A percentile compares a stretch with the other conserved stretches of the same genome.
Conservation (phyloP, 2,888 invertebrate species). For the Hirtodrosophila duncani region DNA sequence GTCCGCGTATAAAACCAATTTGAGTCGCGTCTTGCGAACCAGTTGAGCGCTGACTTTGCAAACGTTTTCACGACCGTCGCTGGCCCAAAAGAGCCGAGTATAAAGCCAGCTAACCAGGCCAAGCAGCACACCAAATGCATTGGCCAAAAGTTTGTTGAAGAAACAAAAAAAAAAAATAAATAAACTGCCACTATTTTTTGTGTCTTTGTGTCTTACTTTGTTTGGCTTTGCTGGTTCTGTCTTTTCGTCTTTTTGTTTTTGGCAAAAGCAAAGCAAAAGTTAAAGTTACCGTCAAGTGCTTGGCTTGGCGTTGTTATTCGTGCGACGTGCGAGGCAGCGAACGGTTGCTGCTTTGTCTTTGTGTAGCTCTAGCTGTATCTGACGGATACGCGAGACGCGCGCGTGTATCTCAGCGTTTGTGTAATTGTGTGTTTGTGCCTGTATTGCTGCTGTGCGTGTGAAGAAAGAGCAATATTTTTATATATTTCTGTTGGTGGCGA, state of each 20-base stretch:
- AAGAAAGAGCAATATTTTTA: slow-evolving; percentile 68
- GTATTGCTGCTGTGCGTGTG: slow-evolving; percentile 45
- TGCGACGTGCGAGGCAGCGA: slow-evolving; percentile 66
- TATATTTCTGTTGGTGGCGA: slow-evolving; percentile 38
- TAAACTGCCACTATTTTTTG: slow-evolving; percentile 7
- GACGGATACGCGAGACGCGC: slow-evolving; percentile 56
- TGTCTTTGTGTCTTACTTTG: no score
- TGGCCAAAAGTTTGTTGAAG: slow-evolving; percentile 37
- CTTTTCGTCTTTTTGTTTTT: slow-evolving; percentile 18
- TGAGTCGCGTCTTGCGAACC: slow-evolving; percentile 58
- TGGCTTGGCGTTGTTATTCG: slow-evolving; percentile 58
- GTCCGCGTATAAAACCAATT: slow-evolving; percentile 65
- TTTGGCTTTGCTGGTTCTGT: slow-evolving; percentile 11
- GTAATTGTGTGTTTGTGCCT: slow-evolving; percentile 8
- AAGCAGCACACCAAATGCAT: slow-evolving; percentile 59
- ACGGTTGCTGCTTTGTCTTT: slow-evolving; percentile 67
- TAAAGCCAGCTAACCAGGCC: slow-evolving; percentile 35
- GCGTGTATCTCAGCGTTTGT: slow-evolving; percentile 11
- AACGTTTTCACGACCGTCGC: slow-evolving; percentile 51
- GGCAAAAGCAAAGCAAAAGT: slow-evolving; percentile 10
- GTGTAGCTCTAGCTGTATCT: slow-evolving; percentile 41
- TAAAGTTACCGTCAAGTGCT: slow-evolving; percentile 59
- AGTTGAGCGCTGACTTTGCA: slow-evolving; percentile 70
- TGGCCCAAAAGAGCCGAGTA: slow-evolving; percentile 9
- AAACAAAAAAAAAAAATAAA: slow-evolving; percentile 9